These are phyloP conservation scores for Oasisia sp. DNA, from an alignment of 2,888 invertebrate genomes.

Conservation along the genomic window DNA sequence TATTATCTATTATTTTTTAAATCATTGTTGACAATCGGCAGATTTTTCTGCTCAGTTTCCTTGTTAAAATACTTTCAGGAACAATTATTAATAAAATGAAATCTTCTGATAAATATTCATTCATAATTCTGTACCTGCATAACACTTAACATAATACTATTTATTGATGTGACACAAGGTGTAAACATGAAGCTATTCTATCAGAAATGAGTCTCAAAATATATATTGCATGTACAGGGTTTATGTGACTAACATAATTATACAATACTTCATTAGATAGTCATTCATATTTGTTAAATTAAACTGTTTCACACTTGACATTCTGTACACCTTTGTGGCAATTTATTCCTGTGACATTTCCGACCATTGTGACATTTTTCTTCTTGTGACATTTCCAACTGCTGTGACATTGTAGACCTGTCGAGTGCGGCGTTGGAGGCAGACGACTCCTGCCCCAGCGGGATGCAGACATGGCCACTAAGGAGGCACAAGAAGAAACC, in stretches of 20 bases:
- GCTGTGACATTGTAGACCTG: background rate
- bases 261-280: background rate
- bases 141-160: background rate
- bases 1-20: too few relatives aligned
- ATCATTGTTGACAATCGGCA: too few relatives aligned
- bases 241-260: background rate
- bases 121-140: too few relatives aligned
- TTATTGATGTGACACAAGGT: background rate
- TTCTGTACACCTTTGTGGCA: too few relatives aligned
- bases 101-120: too few relatives aligned
- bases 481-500: conserved; percentile 56
- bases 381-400: background rate
- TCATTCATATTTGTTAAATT: background rate
- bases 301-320: background rate
- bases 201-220: background rate
- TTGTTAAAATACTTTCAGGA: too few relatives aligned
- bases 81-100: too few relatives aligned
- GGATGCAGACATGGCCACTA: conserved; percentile 44
- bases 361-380: background rate
- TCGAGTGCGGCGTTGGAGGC: conserved; percentile 17
- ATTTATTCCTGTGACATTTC: background rate
- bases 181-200: background rate
- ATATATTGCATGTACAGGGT: background rate
- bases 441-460: conserved; percentile 30
- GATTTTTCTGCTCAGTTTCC: too few relatives aligned